Evolutionary conservation across 2,113 vertebrate genomes (phyloP).

Genomic region (Oxygymnocypris stewartii): DNA sequence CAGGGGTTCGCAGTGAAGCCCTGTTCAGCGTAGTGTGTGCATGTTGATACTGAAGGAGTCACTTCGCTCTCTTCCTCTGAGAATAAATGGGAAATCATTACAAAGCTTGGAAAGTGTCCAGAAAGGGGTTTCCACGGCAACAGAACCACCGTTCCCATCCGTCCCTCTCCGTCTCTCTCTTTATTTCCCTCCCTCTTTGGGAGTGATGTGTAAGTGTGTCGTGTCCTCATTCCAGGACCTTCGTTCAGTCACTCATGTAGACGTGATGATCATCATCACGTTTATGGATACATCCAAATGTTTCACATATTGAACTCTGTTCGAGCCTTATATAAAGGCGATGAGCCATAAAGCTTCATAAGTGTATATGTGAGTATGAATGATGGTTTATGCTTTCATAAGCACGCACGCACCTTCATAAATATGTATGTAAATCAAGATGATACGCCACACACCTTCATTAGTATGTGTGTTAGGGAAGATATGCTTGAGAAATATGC

Average conservation of each 20-base stretch:
- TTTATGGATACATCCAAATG: background rate
- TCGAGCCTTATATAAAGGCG: background rate
- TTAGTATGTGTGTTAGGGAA: constrained; percentile 17
- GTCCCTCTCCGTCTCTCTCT: constrained; percentile 40
- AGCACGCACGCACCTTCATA: constrained; percentile 7
- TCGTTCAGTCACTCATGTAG: constrained; percentile 16
- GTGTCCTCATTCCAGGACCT: constrained; percentile 37
- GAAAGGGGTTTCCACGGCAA: constrained; percentile 74
- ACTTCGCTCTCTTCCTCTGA: constrained; percentile 57
- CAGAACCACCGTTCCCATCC: constrained; percentile 48
- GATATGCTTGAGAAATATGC: background rate
- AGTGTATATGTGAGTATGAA: background rate
- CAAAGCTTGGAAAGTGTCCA: constrained; percentile 74
- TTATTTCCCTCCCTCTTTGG: constrained; percentile 17
- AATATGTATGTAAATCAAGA: constrained; percentile 32
- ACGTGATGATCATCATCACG: background rate
- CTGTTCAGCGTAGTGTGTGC: constrained; percentile 31
- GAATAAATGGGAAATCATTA: constrained; percentile 75
- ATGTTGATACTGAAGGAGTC: constrained; percentile 49
- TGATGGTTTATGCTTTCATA: constrained; percentile 7
- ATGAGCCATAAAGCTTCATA: constrained; percentile 1
- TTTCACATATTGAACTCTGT: background rate
- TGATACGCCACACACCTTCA: constrained; percentile 1
- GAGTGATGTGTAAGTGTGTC: constrained; percentile 32
- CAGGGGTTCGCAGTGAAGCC: constrained; percentile 14